phyloP scores from a whole-genome alignment of 2,113 vertebrate species.

The Scortum barcoo region DNA sequence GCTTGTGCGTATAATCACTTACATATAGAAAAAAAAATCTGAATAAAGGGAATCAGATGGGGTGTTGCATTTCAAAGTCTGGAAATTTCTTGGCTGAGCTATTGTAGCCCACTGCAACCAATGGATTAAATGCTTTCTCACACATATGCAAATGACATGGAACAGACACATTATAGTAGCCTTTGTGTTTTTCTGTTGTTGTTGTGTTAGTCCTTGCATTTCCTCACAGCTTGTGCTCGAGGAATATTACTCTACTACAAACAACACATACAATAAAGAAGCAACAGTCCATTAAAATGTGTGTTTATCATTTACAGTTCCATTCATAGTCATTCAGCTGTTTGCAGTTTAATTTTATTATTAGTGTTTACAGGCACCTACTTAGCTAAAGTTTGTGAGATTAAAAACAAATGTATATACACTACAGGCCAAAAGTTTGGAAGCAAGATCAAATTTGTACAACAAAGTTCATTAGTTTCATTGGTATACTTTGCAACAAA shows the following conservation, averaged over 20 bases:
- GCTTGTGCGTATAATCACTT: too few species aligned
- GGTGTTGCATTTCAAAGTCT: neutral
- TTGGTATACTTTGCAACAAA: too few species aligned
- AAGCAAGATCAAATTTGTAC: too few species aligned
- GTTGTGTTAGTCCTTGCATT: neutral
- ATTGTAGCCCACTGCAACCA: neutral
- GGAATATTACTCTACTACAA: neutral
- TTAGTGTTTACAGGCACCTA: neutral
- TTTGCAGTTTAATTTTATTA: neutral
- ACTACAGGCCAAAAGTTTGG: too few species aligned
- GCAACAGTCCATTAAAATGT: slow-evolving; percentile 17
- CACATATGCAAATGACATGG: neutral
- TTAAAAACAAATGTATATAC: neutral
- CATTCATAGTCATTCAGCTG: neutral
- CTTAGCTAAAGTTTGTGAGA: neutral
- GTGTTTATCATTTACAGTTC: too few species aligned
- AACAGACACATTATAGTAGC: neutral
- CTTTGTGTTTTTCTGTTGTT: neutral
- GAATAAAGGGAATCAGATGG: neutral
- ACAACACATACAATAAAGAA: slow-evolving; percentile 5
- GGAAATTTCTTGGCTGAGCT: neutral
- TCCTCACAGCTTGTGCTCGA: neutral
- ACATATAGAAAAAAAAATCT: too few species aligned
- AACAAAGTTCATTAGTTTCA: too few species aligned
- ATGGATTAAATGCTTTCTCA: neutral